phyloP scores from a whole-genome alignment of 2,888 invertebrate species.

The Drosophila affinis region DNA sequence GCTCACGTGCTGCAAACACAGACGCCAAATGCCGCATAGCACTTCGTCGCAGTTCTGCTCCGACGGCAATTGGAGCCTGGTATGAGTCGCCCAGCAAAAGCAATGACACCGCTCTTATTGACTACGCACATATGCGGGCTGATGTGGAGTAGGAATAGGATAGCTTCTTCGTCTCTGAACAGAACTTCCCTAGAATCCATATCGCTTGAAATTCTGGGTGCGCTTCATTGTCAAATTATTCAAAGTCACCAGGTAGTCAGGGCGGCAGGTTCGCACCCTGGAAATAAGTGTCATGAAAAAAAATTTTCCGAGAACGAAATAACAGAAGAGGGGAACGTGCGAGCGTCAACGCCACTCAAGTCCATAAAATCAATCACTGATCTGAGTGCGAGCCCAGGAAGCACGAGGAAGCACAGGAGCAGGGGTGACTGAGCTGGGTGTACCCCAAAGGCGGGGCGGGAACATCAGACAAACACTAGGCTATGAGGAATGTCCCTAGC shows the following conservation, averaged over 20 bases:
- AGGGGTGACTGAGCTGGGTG: background rate
- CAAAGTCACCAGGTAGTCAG: conserved; percentile 46
- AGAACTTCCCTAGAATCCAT: conserved; percentile 3
- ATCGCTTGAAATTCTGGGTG: conserved; percentile 57
- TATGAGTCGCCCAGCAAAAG: conserved; percentile 13
- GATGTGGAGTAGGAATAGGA: background rate
- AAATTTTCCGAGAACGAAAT: conserved; percentile 48
- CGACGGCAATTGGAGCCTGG: conserved; percentile 35
- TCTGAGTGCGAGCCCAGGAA: conserved; percentile 33
- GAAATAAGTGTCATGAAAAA: conserved; percentile 68
- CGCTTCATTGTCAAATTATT: conserved; percentile 62
- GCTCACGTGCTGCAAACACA: conserved; percentile 26
- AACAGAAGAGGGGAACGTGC: conserved; percentile 10
- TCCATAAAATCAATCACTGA: conserved; percentile 75
- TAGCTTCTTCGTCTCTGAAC: background rate
- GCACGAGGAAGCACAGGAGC: conserved; percentile 4
- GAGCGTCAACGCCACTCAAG: conserved; percentile 50
- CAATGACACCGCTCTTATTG: conserved; percentile 7
- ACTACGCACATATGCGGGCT: conserved; percentile 19
- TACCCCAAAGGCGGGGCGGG: conserved; percentile 2
- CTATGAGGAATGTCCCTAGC: conserved; percentile 51
- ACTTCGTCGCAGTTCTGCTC: conserved; percentile 11
- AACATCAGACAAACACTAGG: conserved; percentile 14
- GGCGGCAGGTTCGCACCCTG: conserved; percentile 36
- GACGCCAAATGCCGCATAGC: conserved; percentile 40